phyloP scores from a whole-genome alignment of 1,140 invertebrate genomes.

The Calycopis cecrops region DNA sequence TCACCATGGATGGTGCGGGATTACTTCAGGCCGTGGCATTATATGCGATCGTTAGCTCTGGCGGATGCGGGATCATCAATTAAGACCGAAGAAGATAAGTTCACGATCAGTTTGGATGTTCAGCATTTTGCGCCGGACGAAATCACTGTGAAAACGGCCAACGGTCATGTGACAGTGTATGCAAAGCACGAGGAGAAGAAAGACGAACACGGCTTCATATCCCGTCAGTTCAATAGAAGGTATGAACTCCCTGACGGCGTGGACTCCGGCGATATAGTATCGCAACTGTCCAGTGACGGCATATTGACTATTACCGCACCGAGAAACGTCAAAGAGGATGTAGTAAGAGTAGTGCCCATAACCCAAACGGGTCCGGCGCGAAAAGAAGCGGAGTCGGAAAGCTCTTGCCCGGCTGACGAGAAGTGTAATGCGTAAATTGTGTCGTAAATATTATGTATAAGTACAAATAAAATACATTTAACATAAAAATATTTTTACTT shows the following conservation, averaged over 20 bases:
- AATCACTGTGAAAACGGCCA: conserved; percentile 86
- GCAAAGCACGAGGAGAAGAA: conserved; percentile 81
- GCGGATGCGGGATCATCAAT: conserved; percentile 66
- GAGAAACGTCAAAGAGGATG: conserved; percentile 49
- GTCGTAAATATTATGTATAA: too few species aligned
- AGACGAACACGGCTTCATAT: conserved; percentile 78
- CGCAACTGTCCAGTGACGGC: conserved; percentile 83
- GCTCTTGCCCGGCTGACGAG: background rate
- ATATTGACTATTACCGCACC: conserved; percentile 82
- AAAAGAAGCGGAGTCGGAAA: background rate
- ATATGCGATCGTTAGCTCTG: conserved; percentile 78
- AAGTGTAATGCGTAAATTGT: conserved; percentile 1
- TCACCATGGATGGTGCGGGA: conserved; percentile 37
- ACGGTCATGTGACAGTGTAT: too few species aligned
- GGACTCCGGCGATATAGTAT: conserved; percentile 80
- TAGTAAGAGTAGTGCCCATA: too few species aligned
- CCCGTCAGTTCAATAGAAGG: conserved; percentile 81
- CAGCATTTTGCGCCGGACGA: conserved; percentile 79
- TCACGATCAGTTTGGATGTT: conserved; percentile 55
- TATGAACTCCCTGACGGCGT: conserved; percentile 80
- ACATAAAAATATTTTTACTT: background rate
- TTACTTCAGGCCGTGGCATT: conserved; percentile 76
- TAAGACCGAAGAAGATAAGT: conserved; percentile 67
- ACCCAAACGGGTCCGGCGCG: too few species aligned
- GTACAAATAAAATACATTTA: background rate